Conservation (phyloP, 2,888 invertebrate species). For the Lapara coniferarum region DNA sequence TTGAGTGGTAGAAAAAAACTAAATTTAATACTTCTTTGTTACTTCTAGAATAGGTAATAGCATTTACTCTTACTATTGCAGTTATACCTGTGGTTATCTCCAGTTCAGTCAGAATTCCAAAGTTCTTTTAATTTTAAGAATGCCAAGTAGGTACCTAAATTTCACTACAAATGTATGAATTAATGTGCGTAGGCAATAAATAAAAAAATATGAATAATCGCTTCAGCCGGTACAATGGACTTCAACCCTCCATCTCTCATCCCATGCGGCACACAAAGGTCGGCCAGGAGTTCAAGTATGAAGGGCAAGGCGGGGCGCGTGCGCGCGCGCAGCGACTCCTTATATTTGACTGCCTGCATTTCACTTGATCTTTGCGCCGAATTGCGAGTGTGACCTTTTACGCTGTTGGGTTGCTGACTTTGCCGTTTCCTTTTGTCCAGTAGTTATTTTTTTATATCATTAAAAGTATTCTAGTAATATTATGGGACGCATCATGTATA, state of each 20-base stretch:
- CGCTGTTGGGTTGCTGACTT: constrained; percentile 4
- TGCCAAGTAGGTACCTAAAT: too few species aligned
- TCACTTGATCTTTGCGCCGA: constrained; percentile 47
- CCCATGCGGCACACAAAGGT: constrained; percentile 38
- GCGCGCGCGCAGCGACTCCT: constrained; percentile 18
- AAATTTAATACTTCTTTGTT: too few species aligned
- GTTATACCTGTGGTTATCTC: too few species aligned
- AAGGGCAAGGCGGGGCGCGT: constrained; percentile 56
- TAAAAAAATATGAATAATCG: not conserved
- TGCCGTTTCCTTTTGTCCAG: not conserved
- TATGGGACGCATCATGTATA: too few species aligned
- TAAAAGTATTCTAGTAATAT: not conserved
- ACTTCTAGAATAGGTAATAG: too few species aligned
- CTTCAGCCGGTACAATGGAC: too few species aligned
- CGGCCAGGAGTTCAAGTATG: constrained; percentile 66
- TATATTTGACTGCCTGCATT: constrained; percentile 38
- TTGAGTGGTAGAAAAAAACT: too few species aligned
- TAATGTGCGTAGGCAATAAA: not conserved
- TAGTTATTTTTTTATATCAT: not conserved
- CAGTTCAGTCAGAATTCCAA: too few species aligned
- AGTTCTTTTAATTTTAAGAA: too few species aligned
- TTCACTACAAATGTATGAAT: too few species aligned
- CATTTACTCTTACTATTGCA: too few species aligned
- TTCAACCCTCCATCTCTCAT: constrained; percentile 26
- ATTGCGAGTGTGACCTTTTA: constrained; percentile 40